Base-by-base conservation (phyloP, 2,888 invertebrate genomes). In the Eulithis prunata region DNA sequence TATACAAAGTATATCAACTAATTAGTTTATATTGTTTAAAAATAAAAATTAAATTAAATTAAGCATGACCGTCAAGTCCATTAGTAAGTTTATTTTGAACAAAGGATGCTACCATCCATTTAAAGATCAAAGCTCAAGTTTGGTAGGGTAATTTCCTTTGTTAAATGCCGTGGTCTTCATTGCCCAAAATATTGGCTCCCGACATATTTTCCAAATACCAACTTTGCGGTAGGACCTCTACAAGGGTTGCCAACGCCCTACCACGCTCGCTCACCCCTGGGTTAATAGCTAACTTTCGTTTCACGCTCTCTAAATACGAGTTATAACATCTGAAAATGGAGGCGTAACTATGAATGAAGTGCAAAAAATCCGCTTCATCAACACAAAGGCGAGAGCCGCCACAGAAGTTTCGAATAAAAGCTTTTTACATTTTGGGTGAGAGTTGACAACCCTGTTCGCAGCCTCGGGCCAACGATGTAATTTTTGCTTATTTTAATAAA, bases 401-500 rank as follows among this genome's bases (percentile, higher is more conserved):
- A 75, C 80, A 80, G 77, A 82, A 80, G 78, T 82, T 75, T 74
- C 62, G 46, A 63, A 66, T 66, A 63, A 58, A 64, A 63, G 62
- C 43, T 62, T 71, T 69, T 69, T 61, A 66, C 75, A 71, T 76
- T 76, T 73, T 77, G 66, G 71, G 57, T 72, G 64, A 67, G 74
- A 77, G 80, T 76, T 80, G 80, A 77, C 81, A 81, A 75, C 80
- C 80, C 77, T 78, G 66, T 62, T 66, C 57, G 62, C 66, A 75
- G 71, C 78, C 74, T 75, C 74, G 74, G 75, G 76, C 75, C 71
- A 79, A 79, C 80, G 78, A 80, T 78, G 78, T 79, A 78, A 79
- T 82, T 82, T 82, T 80, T 79, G 75, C 75, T 79, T 79, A 1
- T 80, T 81, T 80, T 81, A 77, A 79, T 78, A 82, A 73, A 76